Base-by-base conservation (phyloP, 2,113 vertebrate species). In the Aspidoscelis tigris region DNA sequence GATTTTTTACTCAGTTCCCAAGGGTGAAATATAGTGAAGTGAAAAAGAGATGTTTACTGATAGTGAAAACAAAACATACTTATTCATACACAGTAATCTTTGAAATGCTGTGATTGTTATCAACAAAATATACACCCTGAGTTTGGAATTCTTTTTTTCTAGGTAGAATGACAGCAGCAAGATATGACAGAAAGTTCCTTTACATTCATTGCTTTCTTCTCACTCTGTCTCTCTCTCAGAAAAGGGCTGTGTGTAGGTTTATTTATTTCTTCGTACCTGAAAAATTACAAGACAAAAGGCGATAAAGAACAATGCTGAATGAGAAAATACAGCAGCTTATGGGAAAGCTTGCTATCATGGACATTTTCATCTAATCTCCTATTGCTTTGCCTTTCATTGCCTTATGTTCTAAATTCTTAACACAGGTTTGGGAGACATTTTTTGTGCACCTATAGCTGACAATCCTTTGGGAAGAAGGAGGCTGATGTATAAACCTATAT, bases 31-130 rank as follows among this genome's bases (percentile, higher is more conserved):
- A 88, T 58, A 87, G 81, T 39, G 78, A 87, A 92, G 85, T 88
- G 85, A 92, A 89, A 89, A 92, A 90, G 86, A 92, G 84, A 70
- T 91, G 84, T 94, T 95, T 94, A 91, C 74, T 88, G 81, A 85
- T 90, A 90, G 91, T 93, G 86, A 89, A 92, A 95, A 93, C 84
- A 88, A 94, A 94, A 86, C 65, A 88, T 77, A 91, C 39, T 94
- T 93, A 95, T 91, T 95, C 90, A 80, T 88, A 86, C 73, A 76
- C 91, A 93, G 92, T 88, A 92, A 88, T 80, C 39, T 41, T 81
- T 87, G n/a, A 72, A 88, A 91, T 84, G 82, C 26, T 41, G 39
- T 71, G 55, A 26, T 77, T 68, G 90, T 85, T 86, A 93, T 90
- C 85, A 86, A 78, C 44, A 89, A 83, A 92, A 90, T 65, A 88